These are phyloP conservation scores for Eulimnadia texana DNA, from an alignment of 1,140 invertebrate genomes.

Conservation along the genomic window DNA sequence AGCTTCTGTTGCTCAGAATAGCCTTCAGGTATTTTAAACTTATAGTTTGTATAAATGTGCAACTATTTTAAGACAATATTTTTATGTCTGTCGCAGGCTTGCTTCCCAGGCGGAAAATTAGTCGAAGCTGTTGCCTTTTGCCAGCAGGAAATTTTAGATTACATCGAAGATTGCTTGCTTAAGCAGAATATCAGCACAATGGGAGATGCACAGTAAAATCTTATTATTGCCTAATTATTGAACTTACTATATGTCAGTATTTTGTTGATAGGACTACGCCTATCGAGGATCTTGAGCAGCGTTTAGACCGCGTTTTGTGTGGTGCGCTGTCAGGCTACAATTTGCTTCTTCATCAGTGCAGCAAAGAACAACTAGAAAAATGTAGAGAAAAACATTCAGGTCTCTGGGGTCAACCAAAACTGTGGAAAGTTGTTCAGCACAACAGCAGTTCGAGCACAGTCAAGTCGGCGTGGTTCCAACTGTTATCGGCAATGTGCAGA, in stretches of 20 bases:
- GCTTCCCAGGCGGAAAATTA: conserved; percentile 54
- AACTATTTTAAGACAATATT: conserved; percentile 12
- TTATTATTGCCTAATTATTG: no score
- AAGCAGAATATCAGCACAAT: conserved; percentile 46
- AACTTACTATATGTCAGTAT: no score
- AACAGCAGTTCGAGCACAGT: background rate
- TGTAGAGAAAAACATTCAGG: conserved; percentile 17
- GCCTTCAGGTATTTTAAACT: conserved; percentile 40
- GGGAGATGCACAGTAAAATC: conserved; percentile 42
- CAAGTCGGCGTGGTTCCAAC: conserved; percentile 1
- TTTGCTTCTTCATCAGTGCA: conserved; percentile 29
- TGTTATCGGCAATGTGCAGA: background rate
- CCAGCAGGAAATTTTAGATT: conserved; percentile 56
- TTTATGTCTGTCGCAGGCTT: conserved; percentile 32
- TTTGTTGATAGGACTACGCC: conserved; percentile 31
- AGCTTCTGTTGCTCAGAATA: conserved; percentile 48
- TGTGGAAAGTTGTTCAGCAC: conserved; percentile 48
- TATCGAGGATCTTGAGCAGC: conserved; percentile 53
- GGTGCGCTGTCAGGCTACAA: conserved; percentile 49
- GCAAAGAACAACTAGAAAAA: conserved; percentile 1
- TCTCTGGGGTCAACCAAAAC: conserved; percentile 36
- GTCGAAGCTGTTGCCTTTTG: conserved; percentile 57
- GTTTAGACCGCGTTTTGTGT: conserved; percentile 49
- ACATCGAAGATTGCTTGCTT: conserved; percentile 51
- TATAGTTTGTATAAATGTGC: background rate